These are phyloP conservation scores for Heliothis virescens DNA, from an alignment of 1,140 invertebrate genomes.

Conservation along the genomic window DNA sequence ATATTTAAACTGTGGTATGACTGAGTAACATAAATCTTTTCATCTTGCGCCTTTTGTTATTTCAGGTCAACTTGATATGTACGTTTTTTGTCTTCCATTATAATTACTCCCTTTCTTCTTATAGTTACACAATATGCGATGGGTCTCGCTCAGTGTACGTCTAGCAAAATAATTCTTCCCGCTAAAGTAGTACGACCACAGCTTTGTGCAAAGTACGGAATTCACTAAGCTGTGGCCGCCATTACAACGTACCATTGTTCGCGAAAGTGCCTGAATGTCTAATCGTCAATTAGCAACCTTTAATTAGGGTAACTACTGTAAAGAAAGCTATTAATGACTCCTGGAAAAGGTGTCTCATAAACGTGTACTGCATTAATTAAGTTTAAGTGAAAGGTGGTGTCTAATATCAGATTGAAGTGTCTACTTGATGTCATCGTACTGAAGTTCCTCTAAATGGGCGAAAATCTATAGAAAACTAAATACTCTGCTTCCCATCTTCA, in stretches of 20 bases:
- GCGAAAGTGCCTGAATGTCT: conserved; percentile 33
- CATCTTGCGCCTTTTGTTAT: neutral
- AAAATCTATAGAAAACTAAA: no score
- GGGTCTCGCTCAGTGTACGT: no score
- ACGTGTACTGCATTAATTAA: neutral
- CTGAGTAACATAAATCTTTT: neutral
- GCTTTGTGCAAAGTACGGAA: no score
- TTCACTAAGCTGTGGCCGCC: neutral
- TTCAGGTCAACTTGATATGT: no score
- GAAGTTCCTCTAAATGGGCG: no score
- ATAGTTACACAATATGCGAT: no score
- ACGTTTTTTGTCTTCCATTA: no score
- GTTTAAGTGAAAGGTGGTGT: neutral
- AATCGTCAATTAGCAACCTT: conserved; percentile 20
- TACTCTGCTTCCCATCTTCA: no score
- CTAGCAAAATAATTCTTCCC: neutral
- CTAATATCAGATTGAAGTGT: no score
- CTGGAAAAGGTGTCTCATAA: neutral
- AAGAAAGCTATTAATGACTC: conserved; percentile 18
- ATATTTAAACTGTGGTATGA: no score
- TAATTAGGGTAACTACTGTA: conserved; percentile 14
- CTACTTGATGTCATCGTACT: no score
- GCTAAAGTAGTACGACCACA: neutral
- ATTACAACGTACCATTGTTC: neutral
- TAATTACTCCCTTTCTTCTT: neutral